Base-by-base conservation (phyloP, 2,888 invertebrate genomes). In the Aethes cnicana region DNA sequence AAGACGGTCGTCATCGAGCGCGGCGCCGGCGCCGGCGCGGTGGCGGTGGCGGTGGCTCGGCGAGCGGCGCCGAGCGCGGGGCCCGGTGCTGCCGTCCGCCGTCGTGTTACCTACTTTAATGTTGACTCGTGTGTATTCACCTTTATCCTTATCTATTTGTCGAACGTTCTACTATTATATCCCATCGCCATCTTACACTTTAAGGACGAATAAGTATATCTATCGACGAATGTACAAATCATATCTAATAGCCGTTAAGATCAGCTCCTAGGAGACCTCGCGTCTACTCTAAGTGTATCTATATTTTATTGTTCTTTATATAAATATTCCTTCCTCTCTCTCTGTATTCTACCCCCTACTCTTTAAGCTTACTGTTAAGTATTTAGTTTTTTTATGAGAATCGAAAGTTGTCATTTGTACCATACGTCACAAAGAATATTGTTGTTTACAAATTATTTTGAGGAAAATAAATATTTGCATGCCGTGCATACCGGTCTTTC, bases 401-500 rank as follows among this genome's bases (percentile, higher is more conserved):
- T 72, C 62, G 63, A 74, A 79, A 77, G 84, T 87, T 82, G 86
- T 86, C 86, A 83, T 86, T 86, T 87, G 88, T 88, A 87, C 82
- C 81, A 82, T 83, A 78, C 70, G 71, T 75, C 76, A 74, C 68
- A 65, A 77, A 70, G 75, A 78, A 71, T 79, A 83, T 81, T 84
- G 87, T 89, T 86, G 81, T 84, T 84, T 80, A 87, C 74, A 84
- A 80, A 85, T 82, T 86, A 86, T 87, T 89, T 89, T 86, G 72
- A 79, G 66, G 64, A 83, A 82, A 88, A 86, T 85, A 86, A 87
- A 86, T 62, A 72, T 69, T 80, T 84, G 88, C 88, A 88, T 87
- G 88, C 77, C 62, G 65, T 86, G 88, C 88, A 87, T 67, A 68
- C 53, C 54, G 53, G 73, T 74, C 68, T 83, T 84, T 72, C 62